Base-by-base conservation (phyloP, 2,797 vertebrate genomes). In the Gymnothorax javanicus region DNA sequence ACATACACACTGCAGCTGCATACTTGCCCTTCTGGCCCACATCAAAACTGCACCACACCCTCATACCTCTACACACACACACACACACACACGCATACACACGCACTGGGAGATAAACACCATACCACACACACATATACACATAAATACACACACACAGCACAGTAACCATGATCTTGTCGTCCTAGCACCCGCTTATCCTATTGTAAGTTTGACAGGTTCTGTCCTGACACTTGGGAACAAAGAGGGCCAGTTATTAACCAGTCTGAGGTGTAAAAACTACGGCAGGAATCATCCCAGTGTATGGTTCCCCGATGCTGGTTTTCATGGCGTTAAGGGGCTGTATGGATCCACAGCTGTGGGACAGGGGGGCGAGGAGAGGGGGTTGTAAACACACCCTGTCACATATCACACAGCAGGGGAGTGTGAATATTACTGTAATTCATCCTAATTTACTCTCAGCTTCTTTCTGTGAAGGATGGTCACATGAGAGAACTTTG, bases 331-430 rank as follows among this genome's bases (percentile, higher is more conserved):
- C 59, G 3, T 62, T 12, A 62, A 62, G 59, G 8, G 59, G 59
- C 59, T 9, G 58, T 1, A 59, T 59, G 8, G 13, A 59, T 59
- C 58, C 13, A 13, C 58, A 62, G 59, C 20, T 67, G 20, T 67
- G 62, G 23, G 62, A 43, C 33, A 43, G 1, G 33, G 33, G 23
- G 5, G 62, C 20, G 90, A 92, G 93, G 93, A 92, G 92, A 93
- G 94, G 92, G 91, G 87, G 88, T 88, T 92, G 93, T 71, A 75
- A 75, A 43, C 12, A 93, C 50, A 27, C 54, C 43, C 0, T 4
- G 7, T 73, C 86, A 92, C 90, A 92, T 92, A 94, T 94, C 93
- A 95, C 92, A 94, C 91, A 92, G 90, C 92, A 87, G 84, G 88
- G 86, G 84, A 92, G 91, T 89, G 52, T 92, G 91, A 91, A 94